A percentile compares a stretch with the other conserved stretches of the same genome.
Conservation (phyloP, 2,888 invertebrate genomes). For the Scrobipalpa costella region DNA sequence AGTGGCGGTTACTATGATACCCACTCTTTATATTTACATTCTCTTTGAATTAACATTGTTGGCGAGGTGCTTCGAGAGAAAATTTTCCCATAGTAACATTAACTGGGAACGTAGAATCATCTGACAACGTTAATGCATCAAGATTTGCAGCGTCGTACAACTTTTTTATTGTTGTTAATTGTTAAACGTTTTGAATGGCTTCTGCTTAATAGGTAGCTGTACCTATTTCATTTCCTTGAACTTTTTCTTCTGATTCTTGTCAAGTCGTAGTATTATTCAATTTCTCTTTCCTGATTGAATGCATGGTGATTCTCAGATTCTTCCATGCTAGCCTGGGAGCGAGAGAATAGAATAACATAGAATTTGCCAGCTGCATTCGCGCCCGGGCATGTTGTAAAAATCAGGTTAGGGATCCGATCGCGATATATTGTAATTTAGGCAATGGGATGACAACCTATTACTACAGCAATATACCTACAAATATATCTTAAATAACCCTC, state of each 20-base stretch:
- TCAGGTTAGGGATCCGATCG: no score
- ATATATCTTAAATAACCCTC: not conserved
- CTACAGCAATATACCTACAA: no score
- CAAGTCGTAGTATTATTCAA: not conserved
- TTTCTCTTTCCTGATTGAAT: not conserved
- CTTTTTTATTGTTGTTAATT: constrained; percentile 14
- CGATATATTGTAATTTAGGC: no score
- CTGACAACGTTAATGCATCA: constrained; percentile 11
- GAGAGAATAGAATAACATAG: no score
- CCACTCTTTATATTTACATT: constrained; percentile 17
- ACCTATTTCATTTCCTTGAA: not conserved
- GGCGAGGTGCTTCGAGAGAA: constrained; percentile 28
- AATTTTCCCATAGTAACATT: constrained; percentile 28
- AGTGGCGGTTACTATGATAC: constrained; percentile 34
- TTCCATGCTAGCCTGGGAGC: no score
- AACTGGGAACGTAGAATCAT: constrained; percentile 14
- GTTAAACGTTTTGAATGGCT: constrained; percentile 1
- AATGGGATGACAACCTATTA: no score
- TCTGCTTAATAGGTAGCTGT: not conserved
- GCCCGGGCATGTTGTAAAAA: no score
- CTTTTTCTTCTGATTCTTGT: not conserved
- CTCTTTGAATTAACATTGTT: constrained; percentile 31
- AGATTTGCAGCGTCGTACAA: constrained; percentile 14
- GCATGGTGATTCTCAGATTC: not conserved
- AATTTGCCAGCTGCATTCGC: no score